Conservation (phyloP, 92 coral and sea anemone genomes). For the Palythoa grandiflora region DNA sequence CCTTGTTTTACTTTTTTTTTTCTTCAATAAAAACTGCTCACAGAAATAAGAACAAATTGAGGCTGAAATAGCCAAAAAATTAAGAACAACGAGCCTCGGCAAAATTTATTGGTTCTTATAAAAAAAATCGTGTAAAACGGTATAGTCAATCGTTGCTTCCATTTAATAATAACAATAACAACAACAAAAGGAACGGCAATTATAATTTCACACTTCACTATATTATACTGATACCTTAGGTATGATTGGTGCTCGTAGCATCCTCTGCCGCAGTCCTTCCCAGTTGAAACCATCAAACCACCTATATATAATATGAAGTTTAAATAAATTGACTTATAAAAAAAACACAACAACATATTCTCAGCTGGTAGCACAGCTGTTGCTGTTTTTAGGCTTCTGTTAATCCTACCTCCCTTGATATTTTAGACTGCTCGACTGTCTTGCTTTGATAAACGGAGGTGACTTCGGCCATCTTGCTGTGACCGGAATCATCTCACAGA, state of each 20-base stretch:
- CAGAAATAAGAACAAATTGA: too few species aligned
- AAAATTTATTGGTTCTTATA: too few species aligned
- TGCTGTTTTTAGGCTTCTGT: not conserved
- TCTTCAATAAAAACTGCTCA: too few species aligned
- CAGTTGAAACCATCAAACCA: constrained; percentile 99
- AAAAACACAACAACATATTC: not conserved
- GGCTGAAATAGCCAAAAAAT: too few species aligned
- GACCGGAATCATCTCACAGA: too few species aligned
- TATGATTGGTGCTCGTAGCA: constrained; percentile 87
- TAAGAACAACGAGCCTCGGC: too few species aligned
- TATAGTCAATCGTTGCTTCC: too few species aligned
- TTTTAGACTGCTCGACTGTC: not conserved
- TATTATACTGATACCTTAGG: constrained; percentile 75
- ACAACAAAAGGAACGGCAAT: too few species aligned
- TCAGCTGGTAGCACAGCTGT: not conserved
- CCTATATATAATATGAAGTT: constrained; percentile 42
- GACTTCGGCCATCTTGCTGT: not conserved
- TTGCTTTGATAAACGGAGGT: not conserved
- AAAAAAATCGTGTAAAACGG: too few species aligned
- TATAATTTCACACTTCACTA: too few species aligned
- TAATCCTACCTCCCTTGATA: not conserved
- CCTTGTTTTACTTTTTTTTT: too few species aligned
- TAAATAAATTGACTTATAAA: not conserved
- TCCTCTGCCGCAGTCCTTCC: constrained; percentile 93
- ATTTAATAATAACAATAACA: too few species aligned